Evolutionary conservation across 2,113 vertebrate species (phyloP), one percentile per base, ranked within the genome.

Genomic region (Dromiciops gliroides): DNA sequence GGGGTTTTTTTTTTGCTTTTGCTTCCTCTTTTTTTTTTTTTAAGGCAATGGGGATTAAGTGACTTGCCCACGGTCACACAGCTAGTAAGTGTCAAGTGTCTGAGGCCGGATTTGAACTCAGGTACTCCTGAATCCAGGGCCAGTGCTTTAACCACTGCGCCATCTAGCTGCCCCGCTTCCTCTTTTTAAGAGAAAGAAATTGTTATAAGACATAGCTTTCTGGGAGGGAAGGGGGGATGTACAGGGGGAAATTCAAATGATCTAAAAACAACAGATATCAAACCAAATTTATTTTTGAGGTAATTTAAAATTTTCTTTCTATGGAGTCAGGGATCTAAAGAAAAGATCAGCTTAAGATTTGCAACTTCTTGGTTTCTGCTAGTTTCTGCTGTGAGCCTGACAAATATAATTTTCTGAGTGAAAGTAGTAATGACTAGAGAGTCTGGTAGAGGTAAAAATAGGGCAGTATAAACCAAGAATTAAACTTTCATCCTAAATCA

Each of bases 391-490:
- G 67, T 22, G n/a, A 83, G n/a, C 19, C 67, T 83, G n/a, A 83
- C n/a, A 83, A 44, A 83, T 44, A 83, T 44, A 44, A 83, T 44
- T 83, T 83, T 83, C 22, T 10, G 48, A 10, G 10, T 22, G 7
- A 95, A 95, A 92, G 75, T 25, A 56, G 3, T 90, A 56, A 92
- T 94, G 89, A 88, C 91, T 51, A 91, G 89, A 53, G 22, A 93
- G 26, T 28, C 51, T 94, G 23, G 28, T 92, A 23, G 51, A 60
- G 28, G 93, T 95, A 90, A 47, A 75, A 26, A 47, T 4, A 93
- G 1, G 12, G 9, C 11, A 93, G 2, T 26, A 31, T 89, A 47
- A 95, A 92, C 37, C 75, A 75, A 83, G 16, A 94, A 51, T 1
- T 48, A 53, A 92, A 89, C 51, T 25, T 2, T 5, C 11, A 37